Evolutionary conservation across 2,113 vertebrate species (phyloP), one percentile per base, ranked within the genome.

Genomic region (Galemys pyrenaicus): DNA sequence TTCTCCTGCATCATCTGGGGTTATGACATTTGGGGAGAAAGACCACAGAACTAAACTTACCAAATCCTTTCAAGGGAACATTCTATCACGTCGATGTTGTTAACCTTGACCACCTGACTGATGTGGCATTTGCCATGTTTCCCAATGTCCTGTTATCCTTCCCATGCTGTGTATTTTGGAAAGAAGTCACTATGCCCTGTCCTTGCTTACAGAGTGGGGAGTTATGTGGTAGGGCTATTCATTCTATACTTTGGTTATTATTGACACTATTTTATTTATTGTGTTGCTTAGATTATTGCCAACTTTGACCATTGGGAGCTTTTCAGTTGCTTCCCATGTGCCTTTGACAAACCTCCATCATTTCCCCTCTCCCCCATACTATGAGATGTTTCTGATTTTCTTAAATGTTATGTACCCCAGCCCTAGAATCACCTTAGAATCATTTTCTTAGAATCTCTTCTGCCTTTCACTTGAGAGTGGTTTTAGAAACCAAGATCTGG

Each of bases 231-330:
- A 3, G 49, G 49, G 5, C 46, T 88, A 88, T 91, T 92, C 70
- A 62, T 80, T 82, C 95, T 79, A 68, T 39, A 73, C 41, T 54
- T 85, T 46, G 46, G 6, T 74, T 88, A 70, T 82, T 84, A 49
- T n/a, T 2, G n/a, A 39, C n/a, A 35, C 39, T 54, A 4, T 35
- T 87, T 58, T 17, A 64, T 83, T 83, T 46, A 44, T 16, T 65
- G 19, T 35, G 9, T 74, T 64, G 19, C 19, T 94, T 67, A 51
- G 64, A 26, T 56, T 56, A n/a, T 22, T 24, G 6, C 16, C 5
- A 49, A 20, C 9, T 75, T 85, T 88, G 65, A 39, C 28, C 46
- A 24, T 12, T 51, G 37, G 26, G 12, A 73, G 10, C 4, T 56
- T 87, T 67, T 62, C 32, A 17, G 2, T 60, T 60, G 44, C 20